These are phyloP conservation scores for Tetragonula clypearis DNA, from an alignment of 1,140 invertebrate genomes.

Conservation along the genomic window DNA sequence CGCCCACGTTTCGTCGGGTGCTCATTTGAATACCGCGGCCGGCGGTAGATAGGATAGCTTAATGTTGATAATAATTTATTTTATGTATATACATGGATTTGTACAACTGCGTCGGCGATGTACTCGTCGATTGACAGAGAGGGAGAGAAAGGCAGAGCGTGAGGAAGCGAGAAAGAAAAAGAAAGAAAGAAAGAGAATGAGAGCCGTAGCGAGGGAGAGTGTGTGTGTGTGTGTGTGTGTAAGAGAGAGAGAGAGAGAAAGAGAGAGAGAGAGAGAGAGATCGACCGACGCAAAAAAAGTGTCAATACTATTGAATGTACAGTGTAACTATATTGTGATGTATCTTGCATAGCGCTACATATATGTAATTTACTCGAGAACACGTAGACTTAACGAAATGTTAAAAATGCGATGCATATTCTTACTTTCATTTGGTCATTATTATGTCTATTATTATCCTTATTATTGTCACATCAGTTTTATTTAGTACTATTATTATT, in stretches of 20 bases:
- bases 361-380: slow-evolving; percentile 67
- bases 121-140: slow-evolving; percentile 51
- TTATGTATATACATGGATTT: slow-evolving; percentile 80
- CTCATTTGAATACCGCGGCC: slow-evolving; percentile 47
- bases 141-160: slow-evolving; percentile 10
- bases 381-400: slow-evolving; percentile 65
- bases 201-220: neutral
- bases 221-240: too few species aligned
- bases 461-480: slow-evolving; percentile 60
- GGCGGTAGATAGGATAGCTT: slow-evolving; percentile 74
- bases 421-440: slow-evolving; percentile 67
- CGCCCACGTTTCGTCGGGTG: slow-evolving; percentile 57
- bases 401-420: slow-evolving; percentile 64
- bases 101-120: slow-evolving; percentile 75
- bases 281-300: slow-evolving; percentile 60
- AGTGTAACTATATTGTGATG: slow-evolving; percentile 83
- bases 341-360: slow-evolving; percentile 75
- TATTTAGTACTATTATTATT: slow-evolving; percentile 63
- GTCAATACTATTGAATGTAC: slow-evolving; percentile 79
- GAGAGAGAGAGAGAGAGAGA: slow-evolving; percentile 10
- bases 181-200: slow-evolving; percentile 20
- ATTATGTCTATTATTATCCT: slow-evolving; percentile 72
- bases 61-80: slow-evolving; percentile 82
- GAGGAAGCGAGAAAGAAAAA: slow-evolving; percentile 5
- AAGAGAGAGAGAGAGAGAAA: neutral